phyloP scores from a whole-genome alignment of 2,888 invertebrate species.

The Tromatobia lineatoria region DNA sequence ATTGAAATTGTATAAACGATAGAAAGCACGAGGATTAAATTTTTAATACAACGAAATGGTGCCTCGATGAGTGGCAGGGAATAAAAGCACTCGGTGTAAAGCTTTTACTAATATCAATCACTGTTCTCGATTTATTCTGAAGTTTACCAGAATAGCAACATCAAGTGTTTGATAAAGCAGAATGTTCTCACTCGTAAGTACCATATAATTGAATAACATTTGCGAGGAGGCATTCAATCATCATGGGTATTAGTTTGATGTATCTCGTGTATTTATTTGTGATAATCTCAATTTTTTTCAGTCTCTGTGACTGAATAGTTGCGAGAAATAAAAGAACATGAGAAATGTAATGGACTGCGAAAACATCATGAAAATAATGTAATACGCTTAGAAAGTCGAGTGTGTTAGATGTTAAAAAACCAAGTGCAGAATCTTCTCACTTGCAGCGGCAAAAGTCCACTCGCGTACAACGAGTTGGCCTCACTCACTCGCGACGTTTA shows the following conservation, averaged over 20 bases:
- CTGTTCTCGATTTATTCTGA: not conserved
- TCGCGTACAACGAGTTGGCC: slow-evolving; percentile 60
- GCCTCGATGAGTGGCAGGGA: not conserved
- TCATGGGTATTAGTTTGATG: not conserved
- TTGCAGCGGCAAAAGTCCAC: slow-evolving; percentile 52
- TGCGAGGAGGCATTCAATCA: not conserved
- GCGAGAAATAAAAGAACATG: slow-evolving; percentile 21
- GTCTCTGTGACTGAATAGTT: slow-evolving; percentile 13
- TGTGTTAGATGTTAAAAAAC: slow-evolving; percentile 14
- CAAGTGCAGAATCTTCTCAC: slow-evolving; percentile 28
- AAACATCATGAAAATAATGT: slow-evolving; percentile 52
- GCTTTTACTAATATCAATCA: not conserved
- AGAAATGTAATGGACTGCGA: slow-evolving; percentile 38
- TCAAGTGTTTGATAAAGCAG: not conserved
- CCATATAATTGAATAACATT: not conserved
- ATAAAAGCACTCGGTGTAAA: not conserved
- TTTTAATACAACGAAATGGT: slow-evolving; percentile 10
- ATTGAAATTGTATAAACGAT: not conserved
- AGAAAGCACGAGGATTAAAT: not conserved
- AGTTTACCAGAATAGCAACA: not conserved
- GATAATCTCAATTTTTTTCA: not conserved
- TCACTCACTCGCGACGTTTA: slow-evolving; percentile 73
- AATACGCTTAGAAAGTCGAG: slow-evolving; percentile 48
- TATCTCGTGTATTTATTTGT: not conserved
- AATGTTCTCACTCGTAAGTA: not conserved